Conservation (phyloP, 2,113 vertebrate species). For the Martes martes region DNA sequence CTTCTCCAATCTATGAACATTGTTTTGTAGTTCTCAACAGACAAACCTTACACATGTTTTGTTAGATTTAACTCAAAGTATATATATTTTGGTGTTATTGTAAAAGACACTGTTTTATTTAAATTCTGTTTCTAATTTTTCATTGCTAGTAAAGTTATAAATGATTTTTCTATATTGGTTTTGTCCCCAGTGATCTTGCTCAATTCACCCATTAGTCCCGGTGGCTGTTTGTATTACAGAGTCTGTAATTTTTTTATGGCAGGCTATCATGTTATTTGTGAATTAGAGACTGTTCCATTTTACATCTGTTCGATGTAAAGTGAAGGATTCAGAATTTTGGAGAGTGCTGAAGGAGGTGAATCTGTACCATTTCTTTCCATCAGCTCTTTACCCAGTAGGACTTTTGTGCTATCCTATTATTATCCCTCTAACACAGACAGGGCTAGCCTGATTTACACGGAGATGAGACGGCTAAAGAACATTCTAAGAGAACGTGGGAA, state of each 20-base stretch:
- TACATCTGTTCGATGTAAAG: background rate
- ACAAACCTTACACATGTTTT: background rate
- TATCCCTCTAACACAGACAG: background rate
- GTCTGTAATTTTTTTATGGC: background rate
- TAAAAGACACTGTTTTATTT: background rate
- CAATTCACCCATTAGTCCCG: conserved; percentile 1
- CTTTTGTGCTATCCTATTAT: background rate
- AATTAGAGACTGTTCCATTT: background rate
- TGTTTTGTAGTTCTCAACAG: background rate
- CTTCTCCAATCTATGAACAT: background rate
- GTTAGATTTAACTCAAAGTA: background rate
- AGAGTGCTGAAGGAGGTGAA: background rate
- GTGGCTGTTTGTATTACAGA: background rate
- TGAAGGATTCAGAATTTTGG: background rate
- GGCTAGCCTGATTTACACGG: background rate
- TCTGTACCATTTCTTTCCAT: background rate
- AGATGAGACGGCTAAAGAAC: background rate
- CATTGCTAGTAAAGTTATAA: background rate
- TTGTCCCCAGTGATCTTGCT: background rate
- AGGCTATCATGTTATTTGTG: background rate
- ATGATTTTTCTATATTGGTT: background rate
- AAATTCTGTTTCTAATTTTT: conserved; percentile 8
- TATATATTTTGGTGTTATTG: background rate
- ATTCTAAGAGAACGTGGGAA: background rate
- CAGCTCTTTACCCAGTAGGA: background rate